Evolutionary conservation across 2,888 invertebrate genomes (phyloP), one percentile per base, ranked within the genome.

Genomic region (Apamea anceps): DNA sequence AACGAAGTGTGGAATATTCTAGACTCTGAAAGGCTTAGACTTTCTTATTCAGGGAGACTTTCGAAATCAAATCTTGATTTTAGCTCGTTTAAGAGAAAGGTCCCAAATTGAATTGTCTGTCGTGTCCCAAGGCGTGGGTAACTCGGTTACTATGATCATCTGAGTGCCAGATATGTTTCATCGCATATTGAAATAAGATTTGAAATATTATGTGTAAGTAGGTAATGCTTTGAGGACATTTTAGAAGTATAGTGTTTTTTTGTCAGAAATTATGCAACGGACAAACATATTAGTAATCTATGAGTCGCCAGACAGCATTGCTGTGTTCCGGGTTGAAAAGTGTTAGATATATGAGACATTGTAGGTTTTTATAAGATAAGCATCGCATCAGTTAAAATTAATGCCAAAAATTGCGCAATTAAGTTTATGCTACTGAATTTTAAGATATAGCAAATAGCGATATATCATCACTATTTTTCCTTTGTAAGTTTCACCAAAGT

Each of bases 1-100:
- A 25, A 28, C 32, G 32, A 77, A 18, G 18, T 75, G 48, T 71
- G 32, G 54, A 80, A 85, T 80, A 80, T 87, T 80, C 57, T 54
- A 79, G 54, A 62, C 67, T 70, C 25, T 48, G 51, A 71, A 80
- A 67, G 57, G 72, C 51, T 79, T 67, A 48, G 25, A 48, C 28
- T 79, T 79, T 79, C 75, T 79, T 80, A 83, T 79, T 85, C 73
- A 70, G 45, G 42, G 68, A 81, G 75, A 75, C 67, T 76, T 77
- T 81, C 71, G 72, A 91, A 91, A 91, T 91, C 87, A 89, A 91
- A 90, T 89, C 87, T 89, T 90, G 89, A 88, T 87, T 90, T 88
- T 84, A 86, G 80, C 85, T 89, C 88, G 90, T 89, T 87, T 87
- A 85, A 77, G 80, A 85, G 71, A 89, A 89, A 89, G 89, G 88